Conservation (phyloP, 2,113 vertebrate genomes). For the Proteles cristata region DNA sequence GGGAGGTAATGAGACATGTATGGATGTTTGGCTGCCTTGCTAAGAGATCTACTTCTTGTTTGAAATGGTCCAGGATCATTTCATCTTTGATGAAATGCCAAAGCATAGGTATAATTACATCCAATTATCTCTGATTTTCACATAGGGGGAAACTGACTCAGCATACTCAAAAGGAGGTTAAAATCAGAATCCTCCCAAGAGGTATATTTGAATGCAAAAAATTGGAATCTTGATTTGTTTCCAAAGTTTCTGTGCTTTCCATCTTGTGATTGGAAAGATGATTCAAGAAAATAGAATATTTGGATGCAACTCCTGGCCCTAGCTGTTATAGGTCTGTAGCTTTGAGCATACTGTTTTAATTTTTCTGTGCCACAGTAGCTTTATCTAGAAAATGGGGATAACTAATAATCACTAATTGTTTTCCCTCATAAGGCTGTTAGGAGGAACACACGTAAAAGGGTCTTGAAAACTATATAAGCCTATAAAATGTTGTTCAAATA, state of each 20-base stretch:
- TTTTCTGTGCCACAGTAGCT: background rate
- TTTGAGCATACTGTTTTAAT: conserved; percentile 13
- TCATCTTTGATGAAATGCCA: background rate
- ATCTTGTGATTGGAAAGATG: background rate
- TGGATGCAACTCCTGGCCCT: background rate
- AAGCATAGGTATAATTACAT: background rate
- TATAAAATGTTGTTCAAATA: conserved; percentile 50
- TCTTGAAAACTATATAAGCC: conserved; percentile 34
- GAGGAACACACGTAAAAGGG: background rate
- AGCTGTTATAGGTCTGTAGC: background rate
- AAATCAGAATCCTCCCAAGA: conserved; percentile 17
- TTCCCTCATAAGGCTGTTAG: background rate
- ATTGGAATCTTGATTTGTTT: background rate
- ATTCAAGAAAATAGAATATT: background rate
- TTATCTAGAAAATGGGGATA: background rate
- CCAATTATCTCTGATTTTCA: conserved; percentile 10
- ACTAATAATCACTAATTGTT: background rate
- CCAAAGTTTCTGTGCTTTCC: background rate
- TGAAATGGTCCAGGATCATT: conserved; percentile 33
- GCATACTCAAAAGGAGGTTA: background rate
- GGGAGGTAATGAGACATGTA: background rate
- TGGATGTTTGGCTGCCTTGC: background rate
- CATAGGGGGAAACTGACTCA: background rate
- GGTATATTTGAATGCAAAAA: background rate
- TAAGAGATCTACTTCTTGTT: background rate